Evolutionary conservation across 2,888 invertebrate species (phyloP).

Genomic region (Epinotia brunnichana): DNA sequence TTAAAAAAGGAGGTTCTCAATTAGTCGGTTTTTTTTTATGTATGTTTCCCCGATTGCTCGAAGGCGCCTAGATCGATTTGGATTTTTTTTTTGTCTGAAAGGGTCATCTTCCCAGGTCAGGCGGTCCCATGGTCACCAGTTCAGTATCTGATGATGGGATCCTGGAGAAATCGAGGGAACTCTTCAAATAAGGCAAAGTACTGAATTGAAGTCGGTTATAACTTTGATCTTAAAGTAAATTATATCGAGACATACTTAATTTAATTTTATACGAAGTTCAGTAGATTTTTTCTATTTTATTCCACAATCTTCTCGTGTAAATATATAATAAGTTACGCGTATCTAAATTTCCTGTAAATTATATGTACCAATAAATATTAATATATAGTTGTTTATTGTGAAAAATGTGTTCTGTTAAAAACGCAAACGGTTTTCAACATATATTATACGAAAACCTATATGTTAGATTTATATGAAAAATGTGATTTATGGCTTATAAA

Average conservation of each 20-base stretch:
- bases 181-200: too few species aligned
- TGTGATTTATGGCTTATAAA: constrained; percentile 49
- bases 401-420: constrained; percentile 21
- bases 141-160: too few species aligned
- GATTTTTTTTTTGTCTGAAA: too few species aligned
- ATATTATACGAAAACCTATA: constrained; percentile 37
- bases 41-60: too few species aligned
- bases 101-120: too few species aligned
- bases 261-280: constrained; percentile 38
- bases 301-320: constrained; percentile 36
- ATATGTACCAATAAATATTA: constrained; percentile 31
- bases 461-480: constrained; percentile 37
- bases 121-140: too few species aligned
- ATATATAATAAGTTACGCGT: constrained; percentile 36
- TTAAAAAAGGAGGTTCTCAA: too few species aligned
- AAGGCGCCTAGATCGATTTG: too few species aligned
- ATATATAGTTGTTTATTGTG: constrained; percentile 32
- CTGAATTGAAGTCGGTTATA: too few species aligned
- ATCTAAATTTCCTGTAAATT: constrained; percentile 32
- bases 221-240: too few species aligned
- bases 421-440: constrained; percentile 38
- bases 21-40: too few species aligned
- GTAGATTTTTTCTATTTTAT: constrained; percentile 32
- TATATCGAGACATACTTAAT: not conserved
- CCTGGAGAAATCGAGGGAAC: too few species aligned